Percentiles rank a stretch among this genome's conserved stretches.
These are phyloP conservation scores for Chlorops oryzae DNA, from an alignment of 1,140 invertebrate species.

Conservation along the genomic window DNA sequence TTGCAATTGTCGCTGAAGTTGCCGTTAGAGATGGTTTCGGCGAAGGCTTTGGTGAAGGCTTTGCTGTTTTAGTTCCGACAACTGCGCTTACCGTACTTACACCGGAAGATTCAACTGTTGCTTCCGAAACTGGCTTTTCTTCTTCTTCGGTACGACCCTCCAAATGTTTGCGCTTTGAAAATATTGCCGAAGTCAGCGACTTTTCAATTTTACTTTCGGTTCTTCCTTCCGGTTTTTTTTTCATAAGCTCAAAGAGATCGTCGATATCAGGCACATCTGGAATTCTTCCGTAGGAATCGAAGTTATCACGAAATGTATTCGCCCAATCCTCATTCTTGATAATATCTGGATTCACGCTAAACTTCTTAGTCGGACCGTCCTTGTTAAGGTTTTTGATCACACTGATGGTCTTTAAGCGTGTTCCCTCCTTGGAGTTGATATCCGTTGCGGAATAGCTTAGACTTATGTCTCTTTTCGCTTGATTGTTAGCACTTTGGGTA, in stretches of 20 bases:
- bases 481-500: background rate
- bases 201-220: slow-evolving; percentile 5
- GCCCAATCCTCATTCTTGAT: slow-evolving; percentile 42
- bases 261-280: slow-evolving; percentile 45
- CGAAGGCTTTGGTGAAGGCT: too few species aligned
- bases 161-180: slow-evolving; percentile 9
- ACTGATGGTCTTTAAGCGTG: slow-evolving; percentile 44
- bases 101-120: slow-evolving; percentile 15
- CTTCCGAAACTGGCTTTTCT: slow-evolving; percentile 11
- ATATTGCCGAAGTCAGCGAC: slow-evolving; percentile 10
- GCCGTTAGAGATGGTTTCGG: too few species aligned
- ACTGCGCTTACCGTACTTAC: slow-evolving; percentile 7
- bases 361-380: slow-evolving; percentile 18
- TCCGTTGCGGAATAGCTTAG: slow-evolving; percentile 45
- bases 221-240: slow-evolving; percentile 23
- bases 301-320: slow-evolving; percentile 40
- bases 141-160: slow-evolving; percentile 16
- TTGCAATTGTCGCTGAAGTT: too few species aligned
- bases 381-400: slow-evolving; percentile 39
- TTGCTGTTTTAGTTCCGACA: slow-evolving; percentile 5
- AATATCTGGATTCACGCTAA: slow-evolving; percentile 33
- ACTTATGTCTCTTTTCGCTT: slow-evolving; percentile 36
- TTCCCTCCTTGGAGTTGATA: slow-evolving; percentile 45
- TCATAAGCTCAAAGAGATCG: slow-evolving; percentile 43
- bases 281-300: slow-evolving; percentile 34